A percentile compares a stretch with the other conserved stretches of the same genome.
Evolutionary conservation across 2,797 vertebrate species (phyloP).

Genomic region (Peromyscus nudipes): DNA sequence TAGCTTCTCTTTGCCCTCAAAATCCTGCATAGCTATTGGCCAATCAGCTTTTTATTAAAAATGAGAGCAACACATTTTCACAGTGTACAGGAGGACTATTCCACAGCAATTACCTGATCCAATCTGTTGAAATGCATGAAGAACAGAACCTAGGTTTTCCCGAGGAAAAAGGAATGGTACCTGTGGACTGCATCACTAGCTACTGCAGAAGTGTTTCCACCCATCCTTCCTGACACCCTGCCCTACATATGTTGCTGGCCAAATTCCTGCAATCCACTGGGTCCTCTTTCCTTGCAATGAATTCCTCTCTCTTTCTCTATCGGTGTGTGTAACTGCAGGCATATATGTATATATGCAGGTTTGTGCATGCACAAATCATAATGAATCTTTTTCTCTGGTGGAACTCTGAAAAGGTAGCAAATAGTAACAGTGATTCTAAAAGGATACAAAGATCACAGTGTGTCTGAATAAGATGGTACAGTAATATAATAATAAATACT

Average conservation of each 20-base stretch:
- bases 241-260: neutral
- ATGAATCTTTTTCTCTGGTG: neutral
- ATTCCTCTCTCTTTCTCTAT: neutral
- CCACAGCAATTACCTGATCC: neutral
- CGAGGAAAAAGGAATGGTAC: neutral
- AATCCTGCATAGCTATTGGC: too few relatives aligned
- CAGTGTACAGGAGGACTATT: too few relatives aligned
- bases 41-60: too few relatives aligned
- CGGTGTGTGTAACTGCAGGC: neutral
- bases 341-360: neutral
- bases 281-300: neutral
- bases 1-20: too few relatives aligned
- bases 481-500: neutral
- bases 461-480: neutral
- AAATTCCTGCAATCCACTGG: neutral
- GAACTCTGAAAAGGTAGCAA: neutral
- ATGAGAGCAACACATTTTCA: too few relatives aligned
- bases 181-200: neutral
- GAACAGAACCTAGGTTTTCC: slow-evolving; percentile 7
- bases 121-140: neutral
- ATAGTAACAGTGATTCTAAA: neutral
- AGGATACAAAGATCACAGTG: neutral
- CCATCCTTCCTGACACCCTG: neutral
- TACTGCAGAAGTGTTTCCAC: neutral
- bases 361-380: neutral